Conservation (phyloP, 2,888 invertebrate genomes). For the Bimastos eiseni region DNA sequence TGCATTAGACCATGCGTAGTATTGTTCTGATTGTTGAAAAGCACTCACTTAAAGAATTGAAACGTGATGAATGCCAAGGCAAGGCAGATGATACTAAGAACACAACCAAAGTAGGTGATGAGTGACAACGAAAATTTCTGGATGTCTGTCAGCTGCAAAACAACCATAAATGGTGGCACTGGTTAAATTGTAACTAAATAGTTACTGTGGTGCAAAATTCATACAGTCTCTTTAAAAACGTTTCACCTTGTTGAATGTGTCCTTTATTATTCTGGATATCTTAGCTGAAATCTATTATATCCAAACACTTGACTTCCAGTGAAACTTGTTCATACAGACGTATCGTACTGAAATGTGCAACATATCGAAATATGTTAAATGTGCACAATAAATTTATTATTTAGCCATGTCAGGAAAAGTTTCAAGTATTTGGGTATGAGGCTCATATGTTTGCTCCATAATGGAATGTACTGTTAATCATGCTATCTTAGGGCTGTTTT, state of each 20-base stretch:
- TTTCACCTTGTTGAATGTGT: background rate
- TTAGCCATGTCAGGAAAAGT: background rate
- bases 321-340: too few species aligned
- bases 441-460: background rate
- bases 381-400: too few species aligned
- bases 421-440: background rate
- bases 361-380: too few species aligned
- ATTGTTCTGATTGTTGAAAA: background rate
- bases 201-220: background rate
- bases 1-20: background rate
- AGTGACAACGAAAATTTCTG: conserved; percentile 67
- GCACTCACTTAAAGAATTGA: conserved; percentile 75
- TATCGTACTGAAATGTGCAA: too few species aligned
- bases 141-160: conserved; percentile 48
- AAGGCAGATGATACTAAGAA: conserved; percentile 78
- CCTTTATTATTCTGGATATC: too few species aligned
- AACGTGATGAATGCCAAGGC: conserved; percentile 79
- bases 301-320: too few species aligned
- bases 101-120: conserved; percentile 81
- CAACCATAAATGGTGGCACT: background rate
- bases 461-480: background rate
- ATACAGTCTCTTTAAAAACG: background rate
- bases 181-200: background rate
- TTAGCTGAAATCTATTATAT: too few species aligned
- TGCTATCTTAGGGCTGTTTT: background rate